Evolutionary conservation across 2,113 vertebrate species (phyloP).

Genomic region (Macquaria ambigua): DNA sequence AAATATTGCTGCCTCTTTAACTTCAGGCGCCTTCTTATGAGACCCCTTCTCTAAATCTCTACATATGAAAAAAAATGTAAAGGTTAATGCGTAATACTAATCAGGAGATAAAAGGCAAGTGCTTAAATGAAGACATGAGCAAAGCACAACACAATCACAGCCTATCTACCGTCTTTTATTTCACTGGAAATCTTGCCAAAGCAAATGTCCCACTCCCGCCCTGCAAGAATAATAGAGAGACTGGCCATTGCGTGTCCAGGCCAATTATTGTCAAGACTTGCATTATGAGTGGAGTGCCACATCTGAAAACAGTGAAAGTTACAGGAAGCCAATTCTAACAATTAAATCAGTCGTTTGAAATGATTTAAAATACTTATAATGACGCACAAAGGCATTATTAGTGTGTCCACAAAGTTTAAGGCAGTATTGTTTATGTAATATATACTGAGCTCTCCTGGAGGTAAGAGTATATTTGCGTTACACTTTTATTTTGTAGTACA

Average conservation of each 20-base stretch:
- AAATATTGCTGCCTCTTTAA: conserved; percentile 81
- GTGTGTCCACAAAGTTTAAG: neutral
- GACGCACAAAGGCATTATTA: too few species aligned
- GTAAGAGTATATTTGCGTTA: neutral
- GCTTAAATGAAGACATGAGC: conserved; percentile 48
- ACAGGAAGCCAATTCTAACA: neutral
- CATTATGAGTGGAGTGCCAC: conserved; percentile 39
- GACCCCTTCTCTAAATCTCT: conserved; percentile 32
- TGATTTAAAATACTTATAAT: neutral
- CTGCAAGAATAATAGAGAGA: conserved; percentile 52
- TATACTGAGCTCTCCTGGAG: neutral
- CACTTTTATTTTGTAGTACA: neutral
- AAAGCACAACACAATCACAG: conserved; percentile 34
- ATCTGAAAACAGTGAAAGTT: conserved; percentile 45
- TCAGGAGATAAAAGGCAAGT: conserved; percentile 17
- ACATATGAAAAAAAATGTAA: neutral
- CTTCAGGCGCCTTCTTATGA: conserved; percentile 71
- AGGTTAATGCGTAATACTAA: conserved; percentile 38
- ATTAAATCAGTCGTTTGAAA: neutral
- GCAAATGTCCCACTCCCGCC: conserved; percentile 60
- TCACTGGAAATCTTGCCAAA: conserved; percentile 42
- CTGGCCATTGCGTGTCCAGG: conserved; percentile 61
- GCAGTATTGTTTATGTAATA: neutral
- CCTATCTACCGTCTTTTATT: conserved; percentile 34
- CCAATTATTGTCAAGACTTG: conserved; percentile 67